These are phyloP conservation scores for Sylvia borin DNA, from an alignment of 2,797 vertebrate genomes.

Conservation along the genomic window DNA sequence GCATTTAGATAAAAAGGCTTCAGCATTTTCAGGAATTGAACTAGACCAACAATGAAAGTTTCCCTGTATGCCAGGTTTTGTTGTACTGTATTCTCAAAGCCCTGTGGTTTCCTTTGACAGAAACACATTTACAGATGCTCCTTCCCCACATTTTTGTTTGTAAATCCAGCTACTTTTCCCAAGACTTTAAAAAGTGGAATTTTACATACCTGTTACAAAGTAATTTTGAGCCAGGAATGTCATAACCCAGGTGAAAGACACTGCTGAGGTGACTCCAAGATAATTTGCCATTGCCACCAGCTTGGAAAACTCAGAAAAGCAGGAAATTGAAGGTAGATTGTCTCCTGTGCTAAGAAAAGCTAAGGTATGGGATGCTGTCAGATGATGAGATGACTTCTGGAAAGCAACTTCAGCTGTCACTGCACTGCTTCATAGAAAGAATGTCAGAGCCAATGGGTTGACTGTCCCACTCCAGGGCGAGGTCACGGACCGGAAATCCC, in stretches of 20 bases:
- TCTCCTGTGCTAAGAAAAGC: neutral
- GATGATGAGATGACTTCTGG: constrained; percentile 14
- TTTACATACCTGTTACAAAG: constrained; percentile 65
- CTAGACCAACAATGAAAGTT: neutral
- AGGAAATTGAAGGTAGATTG: neutral
- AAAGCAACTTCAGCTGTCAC: constrained; percentile 21
- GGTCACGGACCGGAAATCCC: constrained; percentile 76
- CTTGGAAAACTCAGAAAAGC: neutral
- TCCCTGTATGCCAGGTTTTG: neutral
- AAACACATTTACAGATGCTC: neutral
- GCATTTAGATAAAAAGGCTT: neutral
- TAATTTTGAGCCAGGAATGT: constrained; percentile 16
- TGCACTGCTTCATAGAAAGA: constrained; percentile 49
- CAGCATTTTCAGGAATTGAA: neutral
- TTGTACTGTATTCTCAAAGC: neutral
- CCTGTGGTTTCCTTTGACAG: neutral
- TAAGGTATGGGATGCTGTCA: neutral
- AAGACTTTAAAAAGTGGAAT: neutral
- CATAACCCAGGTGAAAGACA: constrained; percentile 12
- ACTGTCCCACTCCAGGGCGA: constrained; percentile 61
- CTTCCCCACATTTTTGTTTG: neutral
- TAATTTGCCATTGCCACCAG: constrained; percentile 41
- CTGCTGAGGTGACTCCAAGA: constrained; percentile 24
- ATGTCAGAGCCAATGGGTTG: neutral
- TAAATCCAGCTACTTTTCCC: neutral